Base-by-base conservation (phyloP, 2,113 vertebrate species). In the Pavo muticus region DNA sequence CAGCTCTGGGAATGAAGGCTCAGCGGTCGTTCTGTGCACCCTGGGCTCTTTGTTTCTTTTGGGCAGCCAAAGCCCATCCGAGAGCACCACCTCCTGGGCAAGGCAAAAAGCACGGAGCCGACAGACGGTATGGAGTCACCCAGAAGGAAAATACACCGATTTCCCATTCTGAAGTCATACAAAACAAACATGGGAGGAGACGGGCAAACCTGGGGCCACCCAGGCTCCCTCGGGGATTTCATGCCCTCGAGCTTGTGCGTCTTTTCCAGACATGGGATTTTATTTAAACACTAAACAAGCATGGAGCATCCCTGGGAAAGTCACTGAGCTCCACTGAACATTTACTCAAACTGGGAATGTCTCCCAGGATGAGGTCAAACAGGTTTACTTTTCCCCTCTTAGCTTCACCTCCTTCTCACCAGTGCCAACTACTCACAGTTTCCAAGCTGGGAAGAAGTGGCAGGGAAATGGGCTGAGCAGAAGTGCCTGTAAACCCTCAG, bases 81-180 rank as follows among this genome's bases (percentile, higher is more conserved):
- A 93, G 92, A 94, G 96, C 96, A 50, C 96, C 96, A 95, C n/a
- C 95, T 95, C 64, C 88, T 81, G 96, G 96, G 30, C 85, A 39
- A 11, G 21, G 6, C 60, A 11, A 27, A 45, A 24, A 74, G 1
- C 50, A 8, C 4, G 5, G 20, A 30, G 69, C 9, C 32, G 54
- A 44, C 8, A 61, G 20, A n/a, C 44, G 30, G 24, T 2, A 35
- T 2, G 52, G 59, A 39, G 70, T 63, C 16, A 23, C 18, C 19
- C 21, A 56, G 64, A 61, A 48, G 30, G 37, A 35, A 73, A 76
- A 73, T 20, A 5, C 12, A 6, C 19, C 13, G 35, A 19, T 82
- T 76, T 25, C 8, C 14, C 10, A 5, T 20, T 70, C 44, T 9
- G 37, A 47, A 83, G 47, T 79, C 29, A 48, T 57, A 45, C 19